These are phyloP conservation scores for Chelonus formosanus DNA, from an alignment of 2,888 invertebrate species.

Conservation along the genomic window DNA sequence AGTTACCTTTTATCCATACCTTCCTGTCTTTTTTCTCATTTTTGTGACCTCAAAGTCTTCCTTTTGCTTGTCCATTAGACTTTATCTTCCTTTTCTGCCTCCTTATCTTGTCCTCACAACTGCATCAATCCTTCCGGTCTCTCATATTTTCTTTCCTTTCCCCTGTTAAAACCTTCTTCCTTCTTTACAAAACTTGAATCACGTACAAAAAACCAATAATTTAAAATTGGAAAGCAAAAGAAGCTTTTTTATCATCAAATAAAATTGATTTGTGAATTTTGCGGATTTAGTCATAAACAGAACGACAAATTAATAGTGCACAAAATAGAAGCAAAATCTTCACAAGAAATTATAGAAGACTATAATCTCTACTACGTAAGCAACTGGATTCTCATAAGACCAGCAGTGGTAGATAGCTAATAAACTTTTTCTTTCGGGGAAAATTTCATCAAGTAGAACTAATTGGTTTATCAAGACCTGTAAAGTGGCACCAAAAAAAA, in stretches of 20 bases:
- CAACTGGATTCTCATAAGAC: too few species aligned
- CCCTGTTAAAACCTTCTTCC: conserved; percentile 9
- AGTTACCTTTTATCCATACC: neutral
- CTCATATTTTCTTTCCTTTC: neutral
- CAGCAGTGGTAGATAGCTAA: too few species aligned
- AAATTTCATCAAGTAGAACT: too few species aligned
- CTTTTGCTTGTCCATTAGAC: neutral
- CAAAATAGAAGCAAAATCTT: too few species aligned
- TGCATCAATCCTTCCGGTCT: conserved; percentile 9
- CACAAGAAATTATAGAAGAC: too few species aligned
- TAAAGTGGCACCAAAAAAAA: conserved; percentile 5
- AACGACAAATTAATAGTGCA: too few species aligned
- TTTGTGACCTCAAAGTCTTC: conserved; percentile 16
- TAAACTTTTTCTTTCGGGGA: too few species aligned
- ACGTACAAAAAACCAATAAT: conserved; percentile 23
- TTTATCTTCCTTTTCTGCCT: conserved; percentile 15
- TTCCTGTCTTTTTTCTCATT: neutral
- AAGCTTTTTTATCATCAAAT: neutral
- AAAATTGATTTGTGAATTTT: neutral
- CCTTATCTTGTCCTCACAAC: neutral
- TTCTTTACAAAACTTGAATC: conserved; percentile 30
- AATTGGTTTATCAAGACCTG: neutral
- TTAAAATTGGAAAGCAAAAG: too few species aligned
- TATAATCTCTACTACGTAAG: too few species aligned
- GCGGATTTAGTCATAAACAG: too few species aligned